These are phyloP conservation scores for Mesaphorura yosii DNA, from an alignment of 1,140 invertebrate species.

Conservation along the genomic window DNA sequence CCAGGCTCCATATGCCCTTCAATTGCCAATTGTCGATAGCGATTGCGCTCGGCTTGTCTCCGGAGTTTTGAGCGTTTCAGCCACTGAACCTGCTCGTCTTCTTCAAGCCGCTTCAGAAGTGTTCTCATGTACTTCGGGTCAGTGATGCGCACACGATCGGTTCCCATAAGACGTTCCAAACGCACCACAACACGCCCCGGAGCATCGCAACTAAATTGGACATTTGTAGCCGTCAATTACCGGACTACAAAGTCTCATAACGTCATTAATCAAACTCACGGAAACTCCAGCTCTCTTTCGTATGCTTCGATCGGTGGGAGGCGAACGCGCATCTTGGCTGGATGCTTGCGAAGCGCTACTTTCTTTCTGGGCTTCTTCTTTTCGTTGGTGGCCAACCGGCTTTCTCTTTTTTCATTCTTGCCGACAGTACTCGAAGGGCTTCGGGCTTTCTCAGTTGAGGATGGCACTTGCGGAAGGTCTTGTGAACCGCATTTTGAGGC, in stretches of 20 bases:
- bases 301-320: slow-evolving; percentile 23
- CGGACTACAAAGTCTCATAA: background rate
- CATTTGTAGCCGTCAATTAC: background rate
- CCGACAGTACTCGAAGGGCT: too few relatives aligned
- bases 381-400: too few relatives aligned
- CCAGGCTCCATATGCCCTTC: slow-evolving; percentile 24
- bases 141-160: slow-evolving; percentile 21
- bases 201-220: slow-evolving; percentile 12
- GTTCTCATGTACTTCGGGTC: slow-evolving; percentile 21
- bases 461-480: too few relatives aligned
- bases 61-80: slow-evolving; percentile 5
- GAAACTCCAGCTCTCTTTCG: slow-evolving; percentile 23
- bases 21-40: slow-evolving; percentile 20
- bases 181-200: slow-evolving; percentile 23
- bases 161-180: slow-evolving; percentile 27
- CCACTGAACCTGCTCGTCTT: slow-evolving; percentile 21
- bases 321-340: slow-evolving; percentile 21
- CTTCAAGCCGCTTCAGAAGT: slow-evolving; percentile 18
- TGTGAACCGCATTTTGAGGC: too few relatives aligned
- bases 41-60: slow-evolving; percentile 17
- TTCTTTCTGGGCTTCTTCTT: slow-evolving; percentile 30
- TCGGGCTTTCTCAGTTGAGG: too few relatives aligned
- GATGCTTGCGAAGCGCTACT: slow-evolving; percentile 49
- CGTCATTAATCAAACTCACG: slow-evolving; percentile 5
- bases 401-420: too few relatives aligned